Conservation (phyloP, 1,140 invertebrate species). For the Asobara japonica region DNA sequence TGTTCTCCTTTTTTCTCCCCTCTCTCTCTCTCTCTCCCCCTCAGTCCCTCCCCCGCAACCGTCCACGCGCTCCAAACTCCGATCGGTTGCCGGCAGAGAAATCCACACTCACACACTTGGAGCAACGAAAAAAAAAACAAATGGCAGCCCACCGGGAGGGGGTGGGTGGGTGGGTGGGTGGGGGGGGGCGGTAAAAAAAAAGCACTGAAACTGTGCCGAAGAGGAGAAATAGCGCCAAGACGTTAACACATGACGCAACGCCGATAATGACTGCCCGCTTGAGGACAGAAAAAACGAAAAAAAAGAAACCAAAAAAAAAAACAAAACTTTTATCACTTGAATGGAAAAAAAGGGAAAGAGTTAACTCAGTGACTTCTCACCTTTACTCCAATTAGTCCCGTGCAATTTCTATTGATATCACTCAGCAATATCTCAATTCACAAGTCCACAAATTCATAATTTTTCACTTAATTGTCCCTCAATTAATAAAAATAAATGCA, state of each 20-base stretch:
- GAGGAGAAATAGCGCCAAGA: conserved; percentile 36
- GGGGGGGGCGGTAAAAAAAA: neutral
- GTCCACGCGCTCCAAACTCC: conserved; percentile 1
- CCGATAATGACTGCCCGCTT: conserved; percentile 29
- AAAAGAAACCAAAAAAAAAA: too few species aligned
- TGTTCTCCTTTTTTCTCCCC: neutral
- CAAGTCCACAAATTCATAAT: too few species aligned
- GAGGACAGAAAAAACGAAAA: neutral
- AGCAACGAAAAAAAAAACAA: neutral
- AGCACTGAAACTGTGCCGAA: conserved; percentile 38
- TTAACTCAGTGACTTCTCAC: too few species aligned
- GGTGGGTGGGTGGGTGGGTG: too few species aligned
- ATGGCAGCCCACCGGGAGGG: too few species aligned
- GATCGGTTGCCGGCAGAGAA: neutral
- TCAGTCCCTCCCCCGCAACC: neutral
- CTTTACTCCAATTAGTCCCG: neutral
- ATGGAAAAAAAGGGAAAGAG: too few species aligned
- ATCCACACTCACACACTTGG: neutral
- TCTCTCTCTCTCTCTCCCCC: neutral
- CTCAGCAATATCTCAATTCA: too few species aligned
- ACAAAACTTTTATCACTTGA: neutral
- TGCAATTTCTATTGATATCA: too few species aligned
- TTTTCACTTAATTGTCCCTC: too few species aligned
- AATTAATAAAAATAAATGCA: too few species aligned
- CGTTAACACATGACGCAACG: conserved; percentile 49